Base-by-base conservation (phyloP, 2,113 vertebrate genomes). In the Crocuta crocuta region DNA sequence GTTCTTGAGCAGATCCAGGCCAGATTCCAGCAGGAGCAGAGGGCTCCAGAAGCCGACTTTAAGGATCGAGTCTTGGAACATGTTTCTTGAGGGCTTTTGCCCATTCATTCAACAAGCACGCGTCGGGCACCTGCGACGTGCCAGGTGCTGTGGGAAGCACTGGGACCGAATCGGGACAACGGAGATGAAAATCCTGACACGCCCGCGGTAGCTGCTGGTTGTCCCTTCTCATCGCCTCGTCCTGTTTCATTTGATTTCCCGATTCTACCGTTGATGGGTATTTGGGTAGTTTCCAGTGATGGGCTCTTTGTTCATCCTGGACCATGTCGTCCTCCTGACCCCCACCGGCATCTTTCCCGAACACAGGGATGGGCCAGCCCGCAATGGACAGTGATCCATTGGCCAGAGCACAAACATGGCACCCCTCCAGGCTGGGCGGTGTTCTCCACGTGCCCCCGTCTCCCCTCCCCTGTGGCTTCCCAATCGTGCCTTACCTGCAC, bases 161-260 rank as follows among this genome's bases (percentile, higher is more conserved):
- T 24, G 24, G 63, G n/a, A 43, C 48, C 10, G 7, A 24, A 53
- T 17, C 35, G 4, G 61, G 80, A 31, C 39, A 58, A 74, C 43
- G 76, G 45, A 63, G 66, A 50, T 15, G 45, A 6, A 43, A 19
- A 10, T 6, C 15, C 15, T 6, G n/a, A 26, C 23, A 0, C 9
- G 15, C n/a, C 7, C 0, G 63, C 0, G 13, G 39, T 26, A 26
- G 24, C 1, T 35, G 53, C 8, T 4, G 7, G 3, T 39, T 28
- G 63, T 9, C 15, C 13, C 16, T 39, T 17, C 88, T 80, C 6
- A 0, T 0, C 1, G 79, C 39, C 63, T 17, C 10, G 7, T 89
- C 9, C 5, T 12, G 5, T 11, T 55, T 39, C 50, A 0, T 10
- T 43, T n/a, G 65, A 28, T 26, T 24, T 10, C 11, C 4, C n/a